Base-by-base conservation (phyloP, 2,888 invertebrate species). In the Flabesymbios commensalis region DNA sequence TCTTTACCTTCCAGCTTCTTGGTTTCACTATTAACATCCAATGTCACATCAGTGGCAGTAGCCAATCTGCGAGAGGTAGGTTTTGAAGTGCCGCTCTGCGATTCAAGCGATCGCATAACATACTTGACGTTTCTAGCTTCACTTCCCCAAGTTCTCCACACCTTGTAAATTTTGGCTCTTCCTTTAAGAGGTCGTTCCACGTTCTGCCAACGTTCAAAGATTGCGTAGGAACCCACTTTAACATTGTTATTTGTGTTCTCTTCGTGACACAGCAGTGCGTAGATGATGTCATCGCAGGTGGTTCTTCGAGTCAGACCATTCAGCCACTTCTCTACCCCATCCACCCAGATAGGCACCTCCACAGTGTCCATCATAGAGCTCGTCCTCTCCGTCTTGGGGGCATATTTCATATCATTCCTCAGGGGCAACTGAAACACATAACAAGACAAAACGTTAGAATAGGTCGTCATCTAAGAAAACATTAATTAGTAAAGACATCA, bases 271-370 rank as follows among this genome's bases (percentile, higher is more conserved):
- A 91, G 86, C 58, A 92, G 81, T 0, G 90, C 91, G 68, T 87
- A 85, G 59, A 92, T 88, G 72, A 92, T 87, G 81, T 92, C 91
- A 48, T 88, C 87, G 77, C 91, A 92, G 3, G 91, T 91, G 36
- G 92, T 92, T 70, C 88, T 87, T 10, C 88, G 85, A 54, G 88
- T 87, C 53, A 92, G 88, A 2, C 92, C 92, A 1, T 90, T 88
- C 61, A 92, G 89, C 90, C 90, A 91, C 73, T 90, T 87, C 77
- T 89, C 89, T 75, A 89, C 89, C 2, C 90, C 90, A 61, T 88
- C 85, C 28, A 92, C 88, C 86, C 90, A 87, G 68, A 92, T 88
- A 24, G 63, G 63, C 31, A 66, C 41, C 42, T 66, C 66, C 41
- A 64, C n/a, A n/a, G n/a, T n/a, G n/a, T n/a, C n/a, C n/a, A n/a